Conservation (phyloP, 2,113 vertebrate genomes). For the Cheirogaleus medius region DNA sequence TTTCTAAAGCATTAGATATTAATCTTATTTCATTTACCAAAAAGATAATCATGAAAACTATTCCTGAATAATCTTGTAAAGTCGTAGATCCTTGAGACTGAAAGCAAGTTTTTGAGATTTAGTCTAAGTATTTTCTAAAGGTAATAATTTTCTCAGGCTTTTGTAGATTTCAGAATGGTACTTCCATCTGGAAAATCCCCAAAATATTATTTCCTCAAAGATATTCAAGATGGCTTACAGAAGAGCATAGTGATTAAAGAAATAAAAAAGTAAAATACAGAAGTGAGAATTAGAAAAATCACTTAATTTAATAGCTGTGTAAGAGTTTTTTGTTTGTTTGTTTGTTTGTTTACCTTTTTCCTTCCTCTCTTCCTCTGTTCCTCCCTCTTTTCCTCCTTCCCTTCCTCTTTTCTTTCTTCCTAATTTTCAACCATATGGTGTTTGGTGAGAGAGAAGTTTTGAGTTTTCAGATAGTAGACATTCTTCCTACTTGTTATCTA, state of each 20-base stretch:
- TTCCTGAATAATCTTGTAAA: background rate
- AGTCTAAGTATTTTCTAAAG: background rate
- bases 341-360: background rate
- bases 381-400: too few species aligned
- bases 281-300: constrained; percentile 25
- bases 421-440: background rate
- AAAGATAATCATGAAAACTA: background rate
- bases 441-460: background rate
- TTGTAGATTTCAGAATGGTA: constrained; percentile 16
- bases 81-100: background rate
- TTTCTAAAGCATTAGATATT: background rate
- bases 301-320: background rate
- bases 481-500: background rate
- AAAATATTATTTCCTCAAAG: background rate
- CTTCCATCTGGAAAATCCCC: background rate
- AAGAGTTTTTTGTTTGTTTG: background rate
- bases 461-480: background rate
- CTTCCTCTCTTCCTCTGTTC: too few species aligned
- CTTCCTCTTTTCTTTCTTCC: background rate
- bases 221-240: background rate
- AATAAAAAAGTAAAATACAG: background rate
- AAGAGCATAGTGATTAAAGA: background rate
- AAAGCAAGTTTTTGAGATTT: constrained; percentile 24
- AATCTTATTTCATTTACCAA: constrained; percentile 41
- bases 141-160: background rate